phyloP scores from a whole-genome alignment of 1,140 invertebrate species.

The Drosophila tani region DNA sequence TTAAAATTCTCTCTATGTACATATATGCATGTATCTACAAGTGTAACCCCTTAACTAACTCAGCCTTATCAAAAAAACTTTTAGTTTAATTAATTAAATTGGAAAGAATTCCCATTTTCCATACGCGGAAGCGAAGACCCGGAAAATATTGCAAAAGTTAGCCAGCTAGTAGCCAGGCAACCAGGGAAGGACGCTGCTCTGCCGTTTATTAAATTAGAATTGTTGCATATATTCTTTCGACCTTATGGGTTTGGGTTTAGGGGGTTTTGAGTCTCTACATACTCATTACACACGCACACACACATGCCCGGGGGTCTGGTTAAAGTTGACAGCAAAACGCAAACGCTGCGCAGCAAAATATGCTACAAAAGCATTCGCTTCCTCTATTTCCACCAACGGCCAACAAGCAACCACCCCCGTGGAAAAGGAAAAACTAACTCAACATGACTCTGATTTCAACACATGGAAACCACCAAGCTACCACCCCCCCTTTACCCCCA shows the following conservation, averaged over 20 bases:
- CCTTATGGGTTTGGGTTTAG: not conserved
- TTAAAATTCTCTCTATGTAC: no score
- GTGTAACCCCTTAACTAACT: no score
- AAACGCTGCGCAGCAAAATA: conserved; percentile 64
- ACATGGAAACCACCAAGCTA: conserved; percentile 29
- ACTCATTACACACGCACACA: not conserved
- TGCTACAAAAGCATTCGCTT: conserved; percentile 67
- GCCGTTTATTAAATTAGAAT: conserved; percentile 19
- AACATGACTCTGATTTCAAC: conserved; percentile 63
- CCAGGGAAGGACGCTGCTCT: not conserved
- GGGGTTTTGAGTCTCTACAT: not conserved
- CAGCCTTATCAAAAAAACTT: not conserved
- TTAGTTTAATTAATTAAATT: not conserved
- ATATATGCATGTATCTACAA: no score
- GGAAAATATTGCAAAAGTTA: not conserved
- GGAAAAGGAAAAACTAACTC: conserved; percentile 53
- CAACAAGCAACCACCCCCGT: not conserved
- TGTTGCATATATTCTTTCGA: conserved; percentile 2
- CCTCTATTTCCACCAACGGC: conserved; percentile 12
- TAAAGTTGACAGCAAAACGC: conserved; percentile 15
- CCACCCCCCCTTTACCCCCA: not conserved
- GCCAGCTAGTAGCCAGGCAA: not conserved
- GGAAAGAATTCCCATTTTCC: not conserved
- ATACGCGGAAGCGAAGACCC: not conserved
- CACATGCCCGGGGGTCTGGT: conserved; percentile 13